These are phyloP conservation scores for Mirza zaza DNA, from an alignment of 2,113 vertebrate genomes.

Conservation along the genomic window DNA sequence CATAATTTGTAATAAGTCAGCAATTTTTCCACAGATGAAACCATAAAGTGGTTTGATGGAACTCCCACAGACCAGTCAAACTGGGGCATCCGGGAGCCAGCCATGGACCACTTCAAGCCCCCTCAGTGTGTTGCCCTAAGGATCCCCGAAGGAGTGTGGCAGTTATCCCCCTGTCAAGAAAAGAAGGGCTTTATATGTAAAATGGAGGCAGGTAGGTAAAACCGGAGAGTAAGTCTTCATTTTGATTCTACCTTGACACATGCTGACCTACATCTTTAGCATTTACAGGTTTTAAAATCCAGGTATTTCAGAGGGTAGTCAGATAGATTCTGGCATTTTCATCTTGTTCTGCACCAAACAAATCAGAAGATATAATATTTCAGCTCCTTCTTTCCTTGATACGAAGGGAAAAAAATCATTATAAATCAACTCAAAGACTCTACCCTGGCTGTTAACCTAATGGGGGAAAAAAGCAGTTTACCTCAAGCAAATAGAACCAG, in stretches of 20 bases:
- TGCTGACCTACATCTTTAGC: neutral
- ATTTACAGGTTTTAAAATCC: neutral
- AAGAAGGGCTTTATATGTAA: conserved; percentile 92
- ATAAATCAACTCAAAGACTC: neutral
- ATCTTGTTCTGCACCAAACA: neutral
- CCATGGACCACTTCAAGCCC: conserved; percentile 78
- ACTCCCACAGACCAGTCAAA: conserved; percentile 89
- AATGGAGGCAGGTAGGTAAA: conserved; percentile 86
- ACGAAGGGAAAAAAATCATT: neutral
- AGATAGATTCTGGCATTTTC: neutral
- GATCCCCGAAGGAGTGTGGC: conserved; percentile 89
- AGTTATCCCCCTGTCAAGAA: conserved; percentile 86
- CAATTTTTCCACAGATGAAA: conserved; percentile 84
- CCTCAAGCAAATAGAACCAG: neutral
- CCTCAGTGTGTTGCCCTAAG: conserved; percentile 87
- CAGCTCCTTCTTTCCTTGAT: neutral
- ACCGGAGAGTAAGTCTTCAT: neutral
- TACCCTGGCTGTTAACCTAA: neutral
- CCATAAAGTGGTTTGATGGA: conserved; percentile 89
- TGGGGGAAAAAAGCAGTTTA: neutral
- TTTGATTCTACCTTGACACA: neutral
- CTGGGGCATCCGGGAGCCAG: conserved; percentile 89
- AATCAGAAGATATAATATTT: neutral
- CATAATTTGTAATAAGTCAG: neutral
- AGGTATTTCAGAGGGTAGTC: neutral